Evolutionary conservation across 1,140 invertebrate species (phyloP).

Genomic region (Spodoptera frugiperda): DNA sequence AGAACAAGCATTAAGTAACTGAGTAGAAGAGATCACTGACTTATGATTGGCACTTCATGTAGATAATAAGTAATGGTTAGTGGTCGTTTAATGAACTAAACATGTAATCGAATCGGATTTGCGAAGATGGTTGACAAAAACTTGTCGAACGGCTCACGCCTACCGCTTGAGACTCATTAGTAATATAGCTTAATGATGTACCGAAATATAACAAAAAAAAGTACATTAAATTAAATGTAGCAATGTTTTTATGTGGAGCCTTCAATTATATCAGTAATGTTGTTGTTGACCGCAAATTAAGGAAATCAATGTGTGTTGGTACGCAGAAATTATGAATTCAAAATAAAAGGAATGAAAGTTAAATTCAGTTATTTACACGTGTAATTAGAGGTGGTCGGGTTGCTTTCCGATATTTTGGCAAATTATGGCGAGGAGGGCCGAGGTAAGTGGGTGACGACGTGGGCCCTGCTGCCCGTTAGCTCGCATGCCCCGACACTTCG

Average conservation of each 20-base stretch:
- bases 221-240: slow-evolving; percentile 24
- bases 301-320: slow-evolving; percentile 53
- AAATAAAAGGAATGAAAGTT: slow-evolving; percentile 33
- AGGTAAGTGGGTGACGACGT: slow-evolving; percentile 27
- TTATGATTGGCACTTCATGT: slow-evolving; percentile 51
- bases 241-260: slow-evolving; percentile 1
- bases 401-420: slow-evolving; percentile 27
- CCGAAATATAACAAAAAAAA: slow-evolving; percentile 32
- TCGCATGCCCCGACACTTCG: background rate
- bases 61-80: slow-evolving; percentile 44
- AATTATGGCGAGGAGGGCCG: slow-evolving; percentile 5
- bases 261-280: slow-evolving; percentile 32
- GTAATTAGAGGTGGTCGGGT: slow-evolving; percentile 21
- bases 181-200: slow-evolving; percentile 25
- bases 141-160: slow-evolving; percentile 45
- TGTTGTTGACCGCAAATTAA: slow-evolving; percentile 58
- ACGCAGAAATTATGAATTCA: background rate
- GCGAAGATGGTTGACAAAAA: slow-evolving; percentile 46
- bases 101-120: slow-evolving; percentile 46
- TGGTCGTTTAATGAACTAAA: slow-evolving; percentile 49
- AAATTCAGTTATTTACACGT: slow-evolving; percentile 40
- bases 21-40: slow-evolving; percentile 46
- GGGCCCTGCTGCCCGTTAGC: background rate
- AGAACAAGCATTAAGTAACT: slow-evolving; percentile 16
- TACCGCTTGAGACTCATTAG: slow-evolving; percentile 45